Evolutionary conservation across 2,888 invertebrate genomes (phyloP), one percentile per base, ranked within the genome.

Genomic region (Cryptosula pallasiana): DNA sequence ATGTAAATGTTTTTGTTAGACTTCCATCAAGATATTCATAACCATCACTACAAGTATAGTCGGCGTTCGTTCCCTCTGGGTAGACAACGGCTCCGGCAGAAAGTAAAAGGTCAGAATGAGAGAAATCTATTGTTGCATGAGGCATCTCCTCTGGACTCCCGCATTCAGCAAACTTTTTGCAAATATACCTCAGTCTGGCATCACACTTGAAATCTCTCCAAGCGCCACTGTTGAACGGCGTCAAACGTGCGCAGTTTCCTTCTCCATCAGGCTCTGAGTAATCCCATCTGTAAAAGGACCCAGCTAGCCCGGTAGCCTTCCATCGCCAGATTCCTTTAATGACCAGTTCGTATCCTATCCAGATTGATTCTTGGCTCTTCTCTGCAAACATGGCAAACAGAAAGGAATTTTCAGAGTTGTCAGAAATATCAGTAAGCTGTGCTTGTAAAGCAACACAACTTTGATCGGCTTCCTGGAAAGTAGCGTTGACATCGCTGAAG

Each of bases 21-120:
- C 63, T 63, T 29, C 63, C 32, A 63, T 63, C 63, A 23, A 32
- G 25, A 63, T 32, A 63, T 63, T 63, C 63, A 32, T 63, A 63
- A 5, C 63, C 63, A 5, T 27, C 63, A 23, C 2, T 9, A 34
- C 63, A 63, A 5, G 9, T 32, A 32, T 63, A 63, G 3, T 13
- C 2, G n/a, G 63, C 63, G 13, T 25, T 34, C 2, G 63, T 63
- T 13, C 2, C 13, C 5, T 20, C 27, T 32, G 63, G 25, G n/a
- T 32, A 63, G 32, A 32, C 16, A 32, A 34, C 13, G 63, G 25
- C 9, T 16, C 32, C 34, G 20, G 25, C n/a, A 13, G 63, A 63
- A 9, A 5, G 27, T 5, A 32, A 5, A 45, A 45, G 20, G 45
- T 45, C 45, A 13, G 45, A 45, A 45, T 45, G 45, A 20, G 9